Percentiles rank a stretch among this genome's conserved stretches.
These are phyloP conservation scores for Aegotheles bennettii DNA, from an alignment of 2,113 vertebrate genomes.

Conservation along the genomic window DNA sequence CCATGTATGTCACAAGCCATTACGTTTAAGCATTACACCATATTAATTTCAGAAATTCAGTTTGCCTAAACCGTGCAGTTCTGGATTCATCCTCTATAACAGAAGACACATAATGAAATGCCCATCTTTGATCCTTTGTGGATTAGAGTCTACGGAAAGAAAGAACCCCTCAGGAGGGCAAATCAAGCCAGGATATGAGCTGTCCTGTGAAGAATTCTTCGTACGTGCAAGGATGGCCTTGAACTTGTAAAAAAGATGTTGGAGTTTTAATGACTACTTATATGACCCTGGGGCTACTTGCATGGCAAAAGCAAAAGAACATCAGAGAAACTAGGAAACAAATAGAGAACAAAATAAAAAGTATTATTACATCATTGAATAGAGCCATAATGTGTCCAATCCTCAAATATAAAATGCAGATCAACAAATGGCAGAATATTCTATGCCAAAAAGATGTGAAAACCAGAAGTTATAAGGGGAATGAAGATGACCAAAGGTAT, in stretches of 20 bases:
- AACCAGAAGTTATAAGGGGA: neutral
- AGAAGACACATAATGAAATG: neutral
- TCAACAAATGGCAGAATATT: neutral
- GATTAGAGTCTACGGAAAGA: neutral
- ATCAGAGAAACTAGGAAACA: neutral
- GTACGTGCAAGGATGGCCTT: neutral
- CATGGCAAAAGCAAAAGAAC: neutral
- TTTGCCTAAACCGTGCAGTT: neutral
- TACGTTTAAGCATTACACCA: neutral
- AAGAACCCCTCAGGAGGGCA: neutral
- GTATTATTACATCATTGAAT: neutral
- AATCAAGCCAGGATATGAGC: neutral
- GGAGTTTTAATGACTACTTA: neutral
- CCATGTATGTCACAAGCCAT: neutral
- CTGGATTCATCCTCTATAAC: neutral
- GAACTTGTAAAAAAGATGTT: neutral
- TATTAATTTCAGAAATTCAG: neutral
- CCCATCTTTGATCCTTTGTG: neutral
- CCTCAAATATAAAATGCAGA: neutral
- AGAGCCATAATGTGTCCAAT: neutral
- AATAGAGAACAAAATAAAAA: neutral
- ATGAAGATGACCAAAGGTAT: neutral
- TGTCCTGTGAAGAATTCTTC: neutral
- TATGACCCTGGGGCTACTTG: neutral
- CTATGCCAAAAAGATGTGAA: neutral